Conservation (phyloP, 2,113 vertebrate species). For the Ondatra zibethicus region DNA sequence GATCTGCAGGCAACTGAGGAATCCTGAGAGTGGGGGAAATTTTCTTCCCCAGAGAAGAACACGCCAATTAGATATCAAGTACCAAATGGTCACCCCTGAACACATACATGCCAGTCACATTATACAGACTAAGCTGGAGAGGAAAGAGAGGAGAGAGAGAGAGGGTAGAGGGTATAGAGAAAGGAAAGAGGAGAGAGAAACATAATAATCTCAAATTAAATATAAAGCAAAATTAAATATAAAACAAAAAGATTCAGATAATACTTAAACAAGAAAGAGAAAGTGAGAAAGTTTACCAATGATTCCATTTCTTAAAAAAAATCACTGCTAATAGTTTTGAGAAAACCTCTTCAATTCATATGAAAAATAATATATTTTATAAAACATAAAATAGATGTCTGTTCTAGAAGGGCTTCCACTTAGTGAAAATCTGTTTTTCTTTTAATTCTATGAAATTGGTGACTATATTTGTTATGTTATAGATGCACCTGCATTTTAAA, state of each 20-base stretch:
- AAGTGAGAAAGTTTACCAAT: not conserved
- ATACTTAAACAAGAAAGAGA: not conserved
- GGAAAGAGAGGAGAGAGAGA: not conserved
- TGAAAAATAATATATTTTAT: not conserved
- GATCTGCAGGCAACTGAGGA: not conserved
- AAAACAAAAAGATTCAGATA: not conserved
- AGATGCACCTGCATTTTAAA: not conserved
- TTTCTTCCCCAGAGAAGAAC: not conserved
- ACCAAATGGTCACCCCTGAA: not conserved
- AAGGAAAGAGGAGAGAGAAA: not conserved
- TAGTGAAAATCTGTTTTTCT: not conserved
- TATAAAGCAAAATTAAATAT: not conserved
- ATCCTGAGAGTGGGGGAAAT: not conserved
- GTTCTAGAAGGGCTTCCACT: not conserved
- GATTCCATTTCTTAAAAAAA: not conserved
- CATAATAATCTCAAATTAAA: not conserved
- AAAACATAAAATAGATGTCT: not conserved
- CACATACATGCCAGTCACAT: not conserved
- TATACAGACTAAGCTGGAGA: not conserved
- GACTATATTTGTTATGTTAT: not conserved
- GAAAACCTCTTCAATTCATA: not conserved
- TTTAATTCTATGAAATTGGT: not conserved
- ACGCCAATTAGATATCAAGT: not conserved
- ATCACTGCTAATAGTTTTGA: not conserved
- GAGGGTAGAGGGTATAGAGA: not conserved